Base-by-base conservation (phyloP, 2,113 vertebrate species). In the Perca flavescens region DNA sequence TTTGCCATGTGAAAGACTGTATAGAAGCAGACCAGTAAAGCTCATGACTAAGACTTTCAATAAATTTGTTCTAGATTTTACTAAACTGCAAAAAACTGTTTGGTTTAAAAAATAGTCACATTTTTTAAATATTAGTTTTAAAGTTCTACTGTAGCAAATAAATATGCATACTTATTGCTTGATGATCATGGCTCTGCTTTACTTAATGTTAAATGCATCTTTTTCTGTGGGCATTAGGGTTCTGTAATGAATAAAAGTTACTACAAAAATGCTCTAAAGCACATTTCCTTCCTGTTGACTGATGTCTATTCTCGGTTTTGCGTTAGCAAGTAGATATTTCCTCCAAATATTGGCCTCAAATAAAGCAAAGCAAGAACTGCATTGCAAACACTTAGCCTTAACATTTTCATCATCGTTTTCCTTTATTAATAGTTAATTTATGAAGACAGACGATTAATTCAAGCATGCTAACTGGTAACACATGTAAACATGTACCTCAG, bases 401-500 rank as follows among this genome's bases (percentile, higher is more conserved):
- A 49, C 6, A 50, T 28, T 28, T n/a, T 14, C 22, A 2, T 13
- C 28, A 82, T 22, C 14, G 16, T 66, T 61, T 11, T 40, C 15
- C 43, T 17, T 77, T 54, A 22, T 36, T 47, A 12, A 61, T 43
- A 14, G 19, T 61, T 8, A 68, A 1, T 13, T 50, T 62, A 2
- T 66, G 31, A 64, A 31, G 21, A 79, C 43, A 31, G 25, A 78
- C 17, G 16, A 64, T 63, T 71, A 77, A 81, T 78, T 57, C 58
- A 68, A 85, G 82, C 86, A 84, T 66, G 50, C 60, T 31, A 81
- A 61, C 69, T 43, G 58, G 53, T 82, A 67, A 82, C 58, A 72
- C 77, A 77, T 74, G 64, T 73, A 72, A 79, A 78, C 60, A 84
- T 49, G 17, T 54, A 57, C 40, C 57, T 67, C 28, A 50, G 56